Conservation (phyloP, 30 jellyfish, hydroid and myxozoan genomes). For the Phacellophora camtschatica region DNA sequence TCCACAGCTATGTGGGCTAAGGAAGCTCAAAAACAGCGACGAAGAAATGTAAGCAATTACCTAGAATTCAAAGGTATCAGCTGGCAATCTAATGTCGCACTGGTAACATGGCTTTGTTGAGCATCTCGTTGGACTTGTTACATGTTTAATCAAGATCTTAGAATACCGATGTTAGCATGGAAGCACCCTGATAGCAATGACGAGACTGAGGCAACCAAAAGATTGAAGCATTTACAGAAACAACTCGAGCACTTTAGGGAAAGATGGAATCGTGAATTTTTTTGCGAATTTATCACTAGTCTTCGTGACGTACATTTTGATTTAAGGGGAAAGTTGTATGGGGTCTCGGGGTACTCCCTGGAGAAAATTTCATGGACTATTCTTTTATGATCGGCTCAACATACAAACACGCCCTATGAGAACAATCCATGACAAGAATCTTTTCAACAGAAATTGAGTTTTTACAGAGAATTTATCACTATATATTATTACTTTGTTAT, state of each 20-base stretch:
- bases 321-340: no score
- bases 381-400: no score
- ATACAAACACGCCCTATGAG: no score
- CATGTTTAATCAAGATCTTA: background rate
- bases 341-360: no score
- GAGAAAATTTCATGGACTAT: no score
- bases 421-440: no score
- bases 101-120: conserved; percentile 55
- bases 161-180: background rate
- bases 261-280: conserved; percentile 13
- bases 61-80: background rate
- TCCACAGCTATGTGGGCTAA: conserved; percentile 24
- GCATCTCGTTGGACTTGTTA: conserved; percentile 25
- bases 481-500: no score
- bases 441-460: no score
- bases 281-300: background rate
- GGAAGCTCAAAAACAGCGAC: conserved; percentile 2
- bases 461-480: no score
- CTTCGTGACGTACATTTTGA: no score
- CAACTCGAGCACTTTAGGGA: background rate
- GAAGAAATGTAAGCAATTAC: background rate
- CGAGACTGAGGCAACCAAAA: background rate
- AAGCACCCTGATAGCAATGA: background rate
- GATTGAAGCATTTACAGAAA: conserved; percentile 15
- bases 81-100: background rate